A percentile compares a stretch with the other conserved stretches of the same genome.
These are phyloP conservation scores for Philopedon plagiatum DNA, from an alignment of 2,888 invertebrate species.

Conservation along the genomic window DNA sequence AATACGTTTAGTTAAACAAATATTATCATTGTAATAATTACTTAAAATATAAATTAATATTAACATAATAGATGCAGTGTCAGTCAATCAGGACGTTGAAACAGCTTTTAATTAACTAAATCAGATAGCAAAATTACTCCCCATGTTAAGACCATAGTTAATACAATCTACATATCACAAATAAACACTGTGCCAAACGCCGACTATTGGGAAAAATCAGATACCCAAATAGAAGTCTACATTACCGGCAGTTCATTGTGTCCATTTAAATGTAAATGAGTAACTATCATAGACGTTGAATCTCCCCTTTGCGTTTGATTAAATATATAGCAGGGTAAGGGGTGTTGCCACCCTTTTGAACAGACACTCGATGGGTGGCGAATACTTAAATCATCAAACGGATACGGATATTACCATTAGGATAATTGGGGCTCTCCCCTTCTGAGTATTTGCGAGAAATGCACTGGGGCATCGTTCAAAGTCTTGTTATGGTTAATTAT, in stretches of 20 bases:
- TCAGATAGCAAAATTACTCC: constrained; percentile 3
- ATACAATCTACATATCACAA: constrained; percentile 48
- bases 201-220: constrained; percentile 58
- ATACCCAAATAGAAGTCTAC: constrained; percentile 60
- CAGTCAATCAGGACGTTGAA: not conserved
- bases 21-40: not conserved
- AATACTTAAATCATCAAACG: constrained; percentile 64
- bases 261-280: constrained; percentile 67
- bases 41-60: not conserved
- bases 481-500: constrained; percentile 50
- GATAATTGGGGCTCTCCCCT: constrained; percentile 60
- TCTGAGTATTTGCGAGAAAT: constrained; percentile 55
- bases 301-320: constrained; percentile 60
- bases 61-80: not conserved
- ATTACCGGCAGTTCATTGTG: constrained; percentile 64
- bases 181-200: constrained; percentile 45
- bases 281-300: constrained; percentile 55
- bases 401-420: constrained; percentile 67
- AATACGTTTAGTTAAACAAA: too few relatives aligned
- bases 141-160: constrained; percentile 32
- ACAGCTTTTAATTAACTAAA: constrained; percentile 34
- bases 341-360: constrained; percentile 52
- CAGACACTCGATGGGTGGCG: constrained; percentile 58
- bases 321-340: constrained; percentile 59
- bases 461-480: constrained; percentile 49